A percentile compares a stretch with the other conserved stretches of the same genome.
phyloP scores from a whole-genome alignment of 2,797 vertebrate genomes.

The Onychomys leucogaster region DNA sequence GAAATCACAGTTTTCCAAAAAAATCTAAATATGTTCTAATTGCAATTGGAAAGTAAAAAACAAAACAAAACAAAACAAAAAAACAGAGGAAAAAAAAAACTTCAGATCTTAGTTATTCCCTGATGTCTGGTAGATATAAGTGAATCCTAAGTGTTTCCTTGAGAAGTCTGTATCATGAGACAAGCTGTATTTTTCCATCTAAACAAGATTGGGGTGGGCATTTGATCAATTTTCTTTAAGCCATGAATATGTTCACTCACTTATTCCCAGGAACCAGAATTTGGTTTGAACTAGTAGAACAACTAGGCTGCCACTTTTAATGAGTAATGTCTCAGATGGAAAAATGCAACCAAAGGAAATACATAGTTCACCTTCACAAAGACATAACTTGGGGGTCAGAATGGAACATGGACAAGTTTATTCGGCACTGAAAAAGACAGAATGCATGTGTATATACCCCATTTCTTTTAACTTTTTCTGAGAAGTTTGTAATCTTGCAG shows the following conservation, averaged over 20 bases:
- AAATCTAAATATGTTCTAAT: constrained; percentile 56
- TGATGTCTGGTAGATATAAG: constrained; percentile 49
- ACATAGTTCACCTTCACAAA: constrained; percentile 4
- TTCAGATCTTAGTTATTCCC: constrained; percentile 39
- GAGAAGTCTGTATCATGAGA: constrained; percentile 63
- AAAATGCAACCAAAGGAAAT: constrained; percentile 60
- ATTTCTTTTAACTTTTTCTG: constrained; percentile 38
- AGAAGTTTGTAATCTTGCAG: constrained; percentile 33
- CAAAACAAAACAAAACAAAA: too few relatives aligned
- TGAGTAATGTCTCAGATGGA: constrained; percentile 69
- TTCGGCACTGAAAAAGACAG: constrained; percentile 64
- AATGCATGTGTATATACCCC: neutral
- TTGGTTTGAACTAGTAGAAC: constrained; percentile 65
- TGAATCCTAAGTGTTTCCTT: constrained; percentile 72
- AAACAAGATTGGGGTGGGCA: constrained; percentile 68
- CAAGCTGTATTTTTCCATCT: constrained; percentile 73
- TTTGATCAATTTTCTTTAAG: constrained; percentile 62
- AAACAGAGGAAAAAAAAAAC: neutral
- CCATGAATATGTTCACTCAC: constrained; percentile 77
- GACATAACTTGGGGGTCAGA: constrained; percentile 53
- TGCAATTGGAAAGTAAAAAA: neutral
- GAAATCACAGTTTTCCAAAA: constrained; percentile 5
- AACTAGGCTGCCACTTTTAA: constrained; percentile 70
- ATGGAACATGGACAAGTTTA: constrained; percentile 47
- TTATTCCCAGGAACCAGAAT: constrained; percentile 65